A percentile compares a stretch with the other conserved stretches of the same genome.
Conservation (phyloP, 2,113 vertebrate species). For the Erythrolamprus reginae region DNA sequence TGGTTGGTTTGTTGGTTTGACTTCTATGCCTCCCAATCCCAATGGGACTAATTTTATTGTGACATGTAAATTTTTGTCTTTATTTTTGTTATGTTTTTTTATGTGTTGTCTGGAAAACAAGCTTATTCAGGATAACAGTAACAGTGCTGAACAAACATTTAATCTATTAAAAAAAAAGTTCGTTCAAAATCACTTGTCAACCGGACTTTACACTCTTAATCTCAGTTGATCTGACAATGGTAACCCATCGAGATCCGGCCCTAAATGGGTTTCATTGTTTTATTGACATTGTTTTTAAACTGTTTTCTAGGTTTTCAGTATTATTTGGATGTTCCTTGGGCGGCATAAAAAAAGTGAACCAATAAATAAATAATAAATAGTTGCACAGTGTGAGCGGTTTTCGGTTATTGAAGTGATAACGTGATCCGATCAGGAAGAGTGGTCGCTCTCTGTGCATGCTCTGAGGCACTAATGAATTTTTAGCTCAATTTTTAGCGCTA, state of each 20-base stretch:
- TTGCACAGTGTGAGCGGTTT: neutral
- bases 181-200: neutral
- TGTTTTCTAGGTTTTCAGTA: too few species aligned
- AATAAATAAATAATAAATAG: too few species aligned
- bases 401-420: neutral
- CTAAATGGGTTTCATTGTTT: too few species aligned
- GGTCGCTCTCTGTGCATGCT: neutral
- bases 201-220: neutral
- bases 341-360: too few species aligned
- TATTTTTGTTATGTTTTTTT: neutral
- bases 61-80: neutral
- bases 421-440: too few species aligned
- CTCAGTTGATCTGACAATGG: too few species aligned
- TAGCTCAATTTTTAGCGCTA: too few species aligned
- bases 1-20: too few species aligned
- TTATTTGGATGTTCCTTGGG: too few species aligned
- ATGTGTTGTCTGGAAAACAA: neutral
- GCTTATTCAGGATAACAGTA: neutral
- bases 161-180: neutral
- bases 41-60: neutral
- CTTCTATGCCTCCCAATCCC: too few species aligned
- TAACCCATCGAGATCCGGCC: too few species aligned
- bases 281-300: too few species aligned
- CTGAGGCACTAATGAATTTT: neutral
- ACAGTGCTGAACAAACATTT: neutral